Percentiles rank a stretch among this genome's conserved stretches.
Conservation (phyloP, 1,140 invertebrate genomes). For the Vollenhovia emeryi region DNA sequence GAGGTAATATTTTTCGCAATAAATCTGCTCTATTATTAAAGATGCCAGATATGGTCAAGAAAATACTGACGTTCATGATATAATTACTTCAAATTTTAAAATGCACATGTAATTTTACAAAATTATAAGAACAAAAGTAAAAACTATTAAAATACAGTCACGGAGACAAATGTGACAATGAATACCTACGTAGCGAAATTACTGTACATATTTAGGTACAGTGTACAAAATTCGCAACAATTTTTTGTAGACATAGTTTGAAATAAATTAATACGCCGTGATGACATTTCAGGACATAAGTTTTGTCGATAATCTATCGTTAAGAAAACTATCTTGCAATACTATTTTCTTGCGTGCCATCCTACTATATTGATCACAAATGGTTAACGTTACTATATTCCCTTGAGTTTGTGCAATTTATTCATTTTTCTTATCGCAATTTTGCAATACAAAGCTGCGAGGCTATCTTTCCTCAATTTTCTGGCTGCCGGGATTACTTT, state of each 20-base stretch:
- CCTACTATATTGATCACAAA: neutral
- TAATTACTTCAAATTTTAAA: neutral
- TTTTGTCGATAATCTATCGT: neutral
- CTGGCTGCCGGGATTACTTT: neutral
- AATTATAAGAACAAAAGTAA: neutral
- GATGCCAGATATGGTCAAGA: too few relatives aligned
- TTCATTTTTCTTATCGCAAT: neutral
- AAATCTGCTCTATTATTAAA: too few relatives aligned
- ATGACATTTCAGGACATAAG: neutral
- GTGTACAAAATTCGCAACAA: too few relatives aligned
- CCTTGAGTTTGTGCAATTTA: neutral
- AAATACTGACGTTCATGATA: too few relatives aligned
- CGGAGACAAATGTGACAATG: neutral
- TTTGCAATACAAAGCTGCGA: neutral
- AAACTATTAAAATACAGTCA: neutral
- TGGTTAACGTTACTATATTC: neutral
- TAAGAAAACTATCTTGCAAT: neutral
- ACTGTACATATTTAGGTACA: neutral
- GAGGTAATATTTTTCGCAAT: too few relatives aligned
- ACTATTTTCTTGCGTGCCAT: neutral
- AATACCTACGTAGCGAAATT: neutral
- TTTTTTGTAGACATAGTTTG: neutral
- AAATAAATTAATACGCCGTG: neutral
- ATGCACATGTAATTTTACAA: neutral
- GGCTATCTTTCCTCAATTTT: constrained; percentile 1